Percentiles rank a stretch among this genome's conserved stretches.
phyloP scores from a whole-genome alignment of 2,113 vertebrate genomes.

The Istiophorus platypterus region DNA sequence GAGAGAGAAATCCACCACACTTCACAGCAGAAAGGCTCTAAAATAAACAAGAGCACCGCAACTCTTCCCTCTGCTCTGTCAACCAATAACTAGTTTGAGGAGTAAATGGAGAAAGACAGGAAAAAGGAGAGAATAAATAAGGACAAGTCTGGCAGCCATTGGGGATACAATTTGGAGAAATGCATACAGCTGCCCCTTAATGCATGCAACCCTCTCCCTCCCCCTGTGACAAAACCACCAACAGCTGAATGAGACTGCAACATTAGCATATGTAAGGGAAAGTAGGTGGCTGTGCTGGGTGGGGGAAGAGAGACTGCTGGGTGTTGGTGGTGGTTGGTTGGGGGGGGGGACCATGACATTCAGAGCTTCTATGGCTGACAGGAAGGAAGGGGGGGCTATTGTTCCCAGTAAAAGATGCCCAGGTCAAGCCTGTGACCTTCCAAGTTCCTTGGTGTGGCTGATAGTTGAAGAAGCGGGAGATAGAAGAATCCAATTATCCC shows the following conservation, averaged over 20 bases:
- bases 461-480: slow-evolving; percentile 52
- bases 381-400: slow-evolving; percentile 69
- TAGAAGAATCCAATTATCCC: slow-evolving; percentile 36
- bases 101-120: slow-evolving; percentile 23
- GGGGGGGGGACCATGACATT: slow-evolving; percentile 75
- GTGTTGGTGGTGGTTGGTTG: slow-evolving; percentile 41
- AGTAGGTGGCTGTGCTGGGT: slow-evolving; percentile 70
- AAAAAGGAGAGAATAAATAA: slow-evolving; percentile 41
- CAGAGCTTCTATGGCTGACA: slow-evolving; percentile 72
- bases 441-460: slow-evolving; percentile 64
- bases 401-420: slow-evolving; percentile 71
- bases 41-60: slow-evolving; percentile 39
- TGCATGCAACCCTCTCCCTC: slow-evolving; percentile 58
- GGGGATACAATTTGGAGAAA: slow-evolving; percentile 76
- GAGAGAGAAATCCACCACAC: slow-evolving; percentile 41
- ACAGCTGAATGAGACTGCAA: slow-evolving; percentile 76
- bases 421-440: slow-evolving; percentile 63
- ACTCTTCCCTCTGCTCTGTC: slow-evolving; percentile 22
- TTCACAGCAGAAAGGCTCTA: slow-evolving; percentile 37
- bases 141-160: slow-evolving; percentile 59
- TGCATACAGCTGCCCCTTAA: slow-evolving; percentile 81
- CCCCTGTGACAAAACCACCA: slow-evolving; percentile 79
- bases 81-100: slow-evolving; percentile 17
- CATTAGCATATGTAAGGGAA: slow-evolving; percentile 86
- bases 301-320: slow-evolving; percentile 59